These are phyloP conservation scores for Melospiza georgiana DNA, from an alignment of 2,113 vertebrate species.

Conservation along the genomic window DNA sequence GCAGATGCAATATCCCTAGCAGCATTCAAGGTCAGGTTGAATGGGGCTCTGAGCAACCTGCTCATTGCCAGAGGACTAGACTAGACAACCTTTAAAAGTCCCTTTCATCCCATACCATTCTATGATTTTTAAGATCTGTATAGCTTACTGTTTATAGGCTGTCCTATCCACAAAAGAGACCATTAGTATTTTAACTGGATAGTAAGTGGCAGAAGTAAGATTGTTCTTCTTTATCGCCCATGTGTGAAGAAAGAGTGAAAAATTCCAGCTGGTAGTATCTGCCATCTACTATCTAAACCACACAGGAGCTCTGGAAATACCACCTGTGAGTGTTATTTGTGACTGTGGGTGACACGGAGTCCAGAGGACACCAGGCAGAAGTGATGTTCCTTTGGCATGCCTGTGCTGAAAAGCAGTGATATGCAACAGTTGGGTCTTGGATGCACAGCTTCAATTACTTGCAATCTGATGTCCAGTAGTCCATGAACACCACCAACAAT, in stretches of 20 bases:
- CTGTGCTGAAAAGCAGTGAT: neutral
- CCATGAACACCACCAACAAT: fast-evolving
- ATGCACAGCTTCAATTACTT: neutral
- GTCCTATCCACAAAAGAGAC: neutral
- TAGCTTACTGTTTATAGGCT: neutral
- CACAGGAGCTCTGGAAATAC: neutral
- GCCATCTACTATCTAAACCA: too few relatives aligned
- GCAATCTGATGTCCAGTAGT: neutral
- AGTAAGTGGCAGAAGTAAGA: neutral
- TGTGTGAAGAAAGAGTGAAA: neutral
- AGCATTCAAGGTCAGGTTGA: neutral
- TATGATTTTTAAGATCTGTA: neutral
- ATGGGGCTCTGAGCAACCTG: neutral
- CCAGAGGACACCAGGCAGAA: neutral
- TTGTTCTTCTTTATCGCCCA: neutral
- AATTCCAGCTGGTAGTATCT: neutral
- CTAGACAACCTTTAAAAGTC: neutral
- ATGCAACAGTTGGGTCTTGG: fast-evolving
- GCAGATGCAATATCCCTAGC: neutral
- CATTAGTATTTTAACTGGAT: neutral
- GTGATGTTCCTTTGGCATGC: fast-evolving
- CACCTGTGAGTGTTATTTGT: neutral
- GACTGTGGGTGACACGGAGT: fast-evolving
- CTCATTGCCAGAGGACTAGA: neutral
- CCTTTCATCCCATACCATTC: neutral